These are phyloP conservation scores for Coregonus sp. DNA, from an alignment of 2,797 vertebrate species.

Conservation along the genomic window DNA sequence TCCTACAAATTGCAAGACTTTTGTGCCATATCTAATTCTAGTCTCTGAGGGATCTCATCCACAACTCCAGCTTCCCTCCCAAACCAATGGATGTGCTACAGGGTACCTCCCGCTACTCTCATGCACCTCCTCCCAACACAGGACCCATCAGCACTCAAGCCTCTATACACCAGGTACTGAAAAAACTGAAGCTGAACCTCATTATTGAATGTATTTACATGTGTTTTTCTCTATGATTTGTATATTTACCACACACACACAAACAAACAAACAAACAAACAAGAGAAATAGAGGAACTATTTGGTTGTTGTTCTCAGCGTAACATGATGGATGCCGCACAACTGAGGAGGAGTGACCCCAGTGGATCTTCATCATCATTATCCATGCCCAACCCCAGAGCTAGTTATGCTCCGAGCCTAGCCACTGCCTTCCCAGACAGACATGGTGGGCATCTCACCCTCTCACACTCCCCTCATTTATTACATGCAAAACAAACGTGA, in stretches of 20 bases:
- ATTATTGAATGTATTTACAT: background rate
- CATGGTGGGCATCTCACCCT: constrained; percentile 26
- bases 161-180: constrained; percentile 69
- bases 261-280: too few species aligned
- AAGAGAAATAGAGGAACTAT: too few species aligned
- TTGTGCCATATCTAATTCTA: constrained; percentile 33
- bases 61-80: constrained; percentile 62
- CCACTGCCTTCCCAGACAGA: constrained; percentile 56
- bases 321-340: constrained; percentile 65
- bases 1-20: too few species aligned
- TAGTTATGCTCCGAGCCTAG: constrained; percentile 45
- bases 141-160: constrained; percentile 53
- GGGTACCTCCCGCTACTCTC: constrained; percentile 67
- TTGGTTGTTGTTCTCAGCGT: constrained; percentile 51
- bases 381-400: constrained; percentile 71
- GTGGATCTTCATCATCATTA: constrained; percentile 8
- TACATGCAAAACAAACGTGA: background rate
- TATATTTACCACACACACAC: background rate
- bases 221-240: background rate
- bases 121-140: constrained; percentile 52
- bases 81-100: constrained; percentile 71
- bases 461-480: background rate
- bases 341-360: constrained; percentile 69
- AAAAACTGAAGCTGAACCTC: background rate
- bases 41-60: constrained; percentile 74